Evolutionary conservation across 2,113 vertebrate genomes (phyloP).

Genomic region (Merops nubicus): DNA sequence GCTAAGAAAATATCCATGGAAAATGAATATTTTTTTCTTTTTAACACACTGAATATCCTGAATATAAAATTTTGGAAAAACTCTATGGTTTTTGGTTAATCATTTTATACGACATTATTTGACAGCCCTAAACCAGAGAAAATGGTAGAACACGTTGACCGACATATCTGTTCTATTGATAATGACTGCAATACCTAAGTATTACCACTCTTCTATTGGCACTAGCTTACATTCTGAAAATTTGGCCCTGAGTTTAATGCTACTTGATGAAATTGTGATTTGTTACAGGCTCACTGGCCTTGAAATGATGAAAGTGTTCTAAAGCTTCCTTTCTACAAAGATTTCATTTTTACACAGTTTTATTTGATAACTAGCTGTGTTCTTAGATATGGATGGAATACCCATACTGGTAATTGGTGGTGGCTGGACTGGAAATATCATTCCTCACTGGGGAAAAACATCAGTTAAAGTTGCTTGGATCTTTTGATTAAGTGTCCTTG

Average conservation of each 20-base stretch:
- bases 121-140: background rate
- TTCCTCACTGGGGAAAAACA: background rate
- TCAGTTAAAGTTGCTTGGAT: background rate
- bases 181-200: background rate
- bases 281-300: background rate
- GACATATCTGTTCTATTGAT: background rate
- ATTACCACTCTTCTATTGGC: background rate
- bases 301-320: background rate
- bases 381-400: background rate
- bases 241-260: background rate
- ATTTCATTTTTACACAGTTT: background rate
- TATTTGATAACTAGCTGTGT: background rate
- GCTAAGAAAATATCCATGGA: background rate
- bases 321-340: background rate
- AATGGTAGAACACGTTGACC: background rate
- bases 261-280: background rate
- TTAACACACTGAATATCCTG: background rate
- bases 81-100: background rate
- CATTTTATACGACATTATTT: background rate
- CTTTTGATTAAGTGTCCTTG: background rate
- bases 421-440: background rate
- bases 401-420: background rate
- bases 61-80: background rate
- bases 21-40: background rate
- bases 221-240: background rate